These are phyloP conservation scores for Limnephilus auricula DNA, from an alignment of 2,888 invertebrate species.

Conservation along the genomic window DNA sequence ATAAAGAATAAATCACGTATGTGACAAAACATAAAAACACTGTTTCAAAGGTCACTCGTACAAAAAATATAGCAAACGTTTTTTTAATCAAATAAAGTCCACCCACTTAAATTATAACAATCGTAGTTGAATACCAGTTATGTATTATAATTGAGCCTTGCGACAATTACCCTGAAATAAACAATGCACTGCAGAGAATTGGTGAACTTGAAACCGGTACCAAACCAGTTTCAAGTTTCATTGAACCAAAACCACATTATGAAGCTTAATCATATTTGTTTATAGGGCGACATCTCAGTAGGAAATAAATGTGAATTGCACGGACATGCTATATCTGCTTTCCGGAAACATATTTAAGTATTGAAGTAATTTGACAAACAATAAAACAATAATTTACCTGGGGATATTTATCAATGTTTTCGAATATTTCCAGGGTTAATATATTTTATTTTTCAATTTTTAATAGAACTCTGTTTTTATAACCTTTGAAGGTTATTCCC, in stretches of 20 bases:
- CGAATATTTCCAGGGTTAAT: too few relatives aligned
- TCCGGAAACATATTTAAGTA: neutral
- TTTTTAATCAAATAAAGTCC: neutral
- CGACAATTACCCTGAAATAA: neutral
- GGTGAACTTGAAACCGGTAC: neutral
- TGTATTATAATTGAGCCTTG: neutral
- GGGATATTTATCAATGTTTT: too few relatives aligned
- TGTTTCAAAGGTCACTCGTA: neutral
- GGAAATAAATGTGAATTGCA: neutral
- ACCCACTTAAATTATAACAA: neutral
- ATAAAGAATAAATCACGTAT: too few relatives aligned
- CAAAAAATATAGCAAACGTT: neutral
- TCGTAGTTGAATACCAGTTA: neutral
- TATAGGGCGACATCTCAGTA: neutral
- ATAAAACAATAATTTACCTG: too few relatives aligned
- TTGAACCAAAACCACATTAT: neutral
- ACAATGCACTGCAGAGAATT: neutral
- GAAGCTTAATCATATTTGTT: neutral
- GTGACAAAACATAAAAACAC: too few relatives aligned
- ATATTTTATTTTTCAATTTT: too few relatives aligned
- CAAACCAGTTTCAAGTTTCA: slow-evolving; percentile 19
- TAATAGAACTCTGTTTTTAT: too few relatives aligned
- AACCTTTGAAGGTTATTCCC: too few relatives aligned
- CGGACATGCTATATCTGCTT: neutral
- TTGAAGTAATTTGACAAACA: too few relatives aligned